Percentiles rank a stretch among this genome's conserved stretches.
These are phyloP conservation scores for Exaiptasia diaphana DNA, from an alignment of 64 coral and sea anemone genomes.

Conservation along the genomic window DNA sequence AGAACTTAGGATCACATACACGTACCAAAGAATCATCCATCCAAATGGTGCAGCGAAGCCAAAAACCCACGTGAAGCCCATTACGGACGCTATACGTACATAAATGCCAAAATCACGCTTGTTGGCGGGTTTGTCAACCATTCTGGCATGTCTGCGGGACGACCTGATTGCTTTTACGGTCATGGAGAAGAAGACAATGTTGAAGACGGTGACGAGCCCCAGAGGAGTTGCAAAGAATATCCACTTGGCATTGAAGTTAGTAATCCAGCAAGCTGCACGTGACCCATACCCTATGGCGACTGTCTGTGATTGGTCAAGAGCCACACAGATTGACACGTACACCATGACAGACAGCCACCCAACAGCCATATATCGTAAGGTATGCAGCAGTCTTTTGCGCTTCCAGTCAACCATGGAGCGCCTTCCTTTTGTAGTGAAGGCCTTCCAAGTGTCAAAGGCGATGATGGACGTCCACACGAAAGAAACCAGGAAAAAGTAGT, in stretches of 20 bases:
- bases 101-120: not conserved
- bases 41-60: not conserved
- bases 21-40: not conserved
- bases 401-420: not conserved
- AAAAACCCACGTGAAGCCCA: constrained; percentile 52
- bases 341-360: constrained; percentile 4
- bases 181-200: not conserved
- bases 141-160: not conserved
- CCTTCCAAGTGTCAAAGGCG: constrained; percentile 34
- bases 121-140: not conserved
- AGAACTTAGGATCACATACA: not conserved
- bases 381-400: not conserved
- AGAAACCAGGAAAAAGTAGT: constrained; percentile 11
- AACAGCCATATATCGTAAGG: not conserved
- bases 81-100: constrained; percentile 9
- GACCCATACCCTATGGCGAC: not conserved
- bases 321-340: constrained; percentile 12
- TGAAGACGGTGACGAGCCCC: not conserved
- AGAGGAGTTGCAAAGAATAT: constrained; percentile 13
- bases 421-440: not conserved
- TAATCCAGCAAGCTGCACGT: constrained; percentile 12
- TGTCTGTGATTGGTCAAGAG: constrained; percentile 3
- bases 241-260: not conserved
- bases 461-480: constrained; percentile 51
- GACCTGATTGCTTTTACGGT: constrained; percentile 1